phyloP scores from a whole-genome alignment of 2,797 vertebrate genomes.

The Zalophus californianus region DNA sequence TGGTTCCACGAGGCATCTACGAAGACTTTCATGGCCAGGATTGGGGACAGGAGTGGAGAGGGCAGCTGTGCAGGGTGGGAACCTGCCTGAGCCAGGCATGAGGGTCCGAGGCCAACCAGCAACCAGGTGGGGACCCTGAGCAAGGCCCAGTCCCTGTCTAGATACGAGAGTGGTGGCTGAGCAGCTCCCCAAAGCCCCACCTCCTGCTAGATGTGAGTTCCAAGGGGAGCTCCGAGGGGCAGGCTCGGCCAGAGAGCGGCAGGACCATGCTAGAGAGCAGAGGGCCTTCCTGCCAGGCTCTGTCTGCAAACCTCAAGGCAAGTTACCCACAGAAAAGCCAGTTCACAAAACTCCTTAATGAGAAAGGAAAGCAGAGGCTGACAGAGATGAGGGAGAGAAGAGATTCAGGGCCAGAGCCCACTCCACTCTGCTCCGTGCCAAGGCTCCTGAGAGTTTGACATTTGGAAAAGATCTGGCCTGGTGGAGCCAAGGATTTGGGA shows the following conservation, averaged over 20 bases:
- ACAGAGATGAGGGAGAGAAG: slow-evolving; percentile 35
- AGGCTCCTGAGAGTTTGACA: slow-evolving; percentile 72
- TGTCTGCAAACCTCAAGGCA: neutral
- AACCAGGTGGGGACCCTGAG: neutral
- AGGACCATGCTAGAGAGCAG: neutral
- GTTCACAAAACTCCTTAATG: slow-evolving; percentile 12
- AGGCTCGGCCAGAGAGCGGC: rapidly evolving
- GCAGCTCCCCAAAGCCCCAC: rapidly evolving
- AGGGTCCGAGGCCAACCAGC: neutral
- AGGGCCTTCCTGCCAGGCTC: neutral
- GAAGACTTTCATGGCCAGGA: too few species aligned
- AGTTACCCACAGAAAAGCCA: neutral
- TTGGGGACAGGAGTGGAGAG: rapidly evolving
- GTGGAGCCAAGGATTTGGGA: slow-evolving; percentile 72
- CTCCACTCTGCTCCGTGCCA: slow-evolving; percentile 27
- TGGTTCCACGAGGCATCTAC: neutral
- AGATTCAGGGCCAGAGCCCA: slow-evolving; percentile 53
- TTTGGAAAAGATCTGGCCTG: slow-evolving; percentile 69
- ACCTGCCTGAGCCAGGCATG: neutral
- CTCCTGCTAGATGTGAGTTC: rapidly evolving
- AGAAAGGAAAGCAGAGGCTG: slow-evolving; percentile 40
- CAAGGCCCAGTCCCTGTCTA: neutral
- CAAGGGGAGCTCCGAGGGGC: neutral
- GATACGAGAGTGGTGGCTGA: neutral
- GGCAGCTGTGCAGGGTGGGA: too few species aligned